Conservation (phyloP, 2,797 vertebrate species). For the Cercopithecus petaurista region DNA sequence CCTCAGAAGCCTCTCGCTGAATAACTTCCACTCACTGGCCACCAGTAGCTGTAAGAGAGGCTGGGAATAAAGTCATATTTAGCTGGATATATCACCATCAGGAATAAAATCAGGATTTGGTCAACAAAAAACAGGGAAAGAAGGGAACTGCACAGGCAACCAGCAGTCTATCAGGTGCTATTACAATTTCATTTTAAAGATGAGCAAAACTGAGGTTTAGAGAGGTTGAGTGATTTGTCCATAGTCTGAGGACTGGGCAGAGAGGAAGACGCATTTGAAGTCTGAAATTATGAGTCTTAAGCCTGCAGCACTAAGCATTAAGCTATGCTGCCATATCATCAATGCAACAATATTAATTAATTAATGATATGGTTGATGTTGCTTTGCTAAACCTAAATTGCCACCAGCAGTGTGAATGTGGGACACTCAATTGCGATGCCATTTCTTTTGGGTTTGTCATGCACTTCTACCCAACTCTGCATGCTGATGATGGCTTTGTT, state of each 20-base stretch:
- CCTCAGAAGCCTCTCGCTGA: background rate
- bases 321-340: background rate
- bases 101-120: background rate
- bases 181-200: background rate
- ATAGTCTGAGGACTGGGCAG: background rate
- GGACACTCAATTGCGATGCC: background rate
- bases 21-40: background rate
- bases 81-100: background rate
- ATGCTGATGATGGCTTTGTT: background rate
- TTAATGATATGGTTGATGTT: fast-evolving
- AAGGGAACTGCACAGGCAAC: background rate
- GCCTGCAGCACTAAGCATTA: background rate
- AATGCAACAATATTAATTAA: background rate
- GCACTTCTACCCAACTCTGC: background rate
- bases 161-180: background rate
- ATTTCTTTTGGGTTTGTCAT: background rate
- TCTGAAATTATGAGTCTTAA: background rate
- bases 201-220: background rate
- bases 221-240: background rate
- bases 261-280: background rate
- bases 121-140: background rate
- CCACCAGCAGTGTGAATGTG: background rate
- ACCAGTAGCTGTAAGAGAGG: background rate
- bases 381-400: background rate
- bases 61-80: background rate